Evolutionary conservation across 2,113 vertebrate genomes (phyloP), one percentile per base, ranked within the genome.

Genomic region (Clupea harengus): DNA sequence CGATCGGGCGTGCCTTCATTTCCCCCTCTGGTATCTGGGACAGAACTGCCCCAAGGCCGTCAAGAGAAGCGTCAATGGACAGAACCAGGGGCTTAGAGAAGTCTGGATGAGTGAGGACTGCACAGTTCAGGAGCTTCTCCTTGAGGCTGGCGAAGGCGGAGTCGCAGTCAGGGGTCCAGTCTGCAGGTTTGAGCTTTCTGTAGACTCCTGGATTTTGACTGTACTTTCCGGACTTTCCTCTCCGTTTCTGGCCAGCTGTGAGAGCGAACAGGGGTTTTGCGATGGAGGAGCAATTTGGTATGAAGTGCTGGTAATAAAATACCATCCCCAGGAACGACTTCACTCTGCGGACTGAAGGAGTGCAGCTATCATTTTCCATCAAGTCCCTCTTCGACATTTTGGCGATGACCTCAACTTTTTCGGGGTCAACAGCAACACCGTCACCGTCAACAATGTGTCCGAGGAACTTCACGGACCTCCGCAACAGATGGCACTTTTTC

Each of bases 1-100:
- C 85, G 11, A 85, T 85, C 32, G 44, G 80, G 0, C 52, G 39
- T 82, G 85, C 85, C 25, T 82, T 82, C 17, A 15, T 22, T 25
- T 85, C 85, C 8, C 85, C 85, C 10, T 52, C 72, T 22, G 47
- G 47, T 9, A 85, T 10, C 72, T 85, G 84, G 7, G 84, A 85
- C 13, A 85, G 52, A 15, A 85, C 49, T 10, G 84, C 84, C 7
- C 84, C 67, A n/a, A 81, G 20, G 8, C 47, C 25, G 52, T 85
- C 75, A 49, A 81, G 49, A 52, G 84, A 80, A 6, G 84, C 67
- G 45, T 81, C 84, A 9, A 52, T 47, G 18, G 72, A 81, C 72
- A 85, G 44, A 18, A 85, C 81, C 8, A 85, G 44, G 15, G 84
- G 84, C 18, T 50, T 45, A 2, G 46, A 49, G 47, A 85, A 85